Base-by-base conservation (phyloP, 1,140 invertebrate genomes). In the Aricia agestis region DNA sequence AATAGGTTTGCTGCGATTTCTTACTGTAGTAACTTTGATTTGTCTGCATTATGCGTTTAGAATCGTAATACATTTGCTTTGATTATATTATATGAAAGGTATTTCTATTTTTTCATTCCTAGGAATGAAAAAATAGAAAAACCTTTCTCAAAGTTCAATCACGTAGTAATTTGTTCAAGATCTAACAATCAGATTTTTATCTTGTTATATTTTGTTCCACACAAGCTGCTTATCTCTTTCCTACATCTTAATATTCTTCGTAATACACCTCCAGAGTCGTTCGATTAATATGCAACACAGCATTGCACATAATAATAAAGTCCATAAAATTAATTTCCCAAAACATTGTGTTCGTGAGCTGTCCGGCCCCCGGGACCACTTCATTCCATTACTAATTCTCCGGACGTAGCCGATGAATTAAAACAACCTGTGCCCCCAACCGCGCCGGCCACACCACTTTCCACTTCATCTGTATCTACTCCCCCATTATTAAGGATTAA, bases 321-420 rank as follows among this genome's bases (percentile, higher is more conserved):
- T 76, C 73, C 75, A 78, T 74, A 77, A 79, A 76, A 84, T 84
- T 82, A 82, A 83, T 84, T 82, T 75, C 75, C 80, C 74, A 78
- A 83, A 82, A 77, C 74, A 68, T 66, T 70, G 70, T 59, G 59
- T 70, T 73, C 71, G 72, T 58, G 77, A 77, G 78, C 75, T 63
- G 77, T 78, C 74, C 77, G 19, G 82, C 82, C 83, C 85, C 25
- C n/a, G 76, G 58, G 83, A 76, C 79, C 85, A 85, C 83, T 87
- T 84, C 69, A 77, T 76, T 79, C 79, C 76, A 82, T 87, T 87
- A 87, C 80, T 84, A 83, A 85, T 87, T 85, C 81, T 76, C 74
- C 72, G 76, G 74, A 82, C 85, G 75, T 79, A 72, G 76, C 79
- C 80, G 73, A 74, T 69, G 76, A 83, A 83, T 87, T 85, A 82